Percentiles rank a stretch among this genome's conserved stretches.
These are phyloP conservation scores for Chloroceryle inda DNA, from an alignment of 2,797 vertebrate species.

Conservation along the genomic window DNA sequence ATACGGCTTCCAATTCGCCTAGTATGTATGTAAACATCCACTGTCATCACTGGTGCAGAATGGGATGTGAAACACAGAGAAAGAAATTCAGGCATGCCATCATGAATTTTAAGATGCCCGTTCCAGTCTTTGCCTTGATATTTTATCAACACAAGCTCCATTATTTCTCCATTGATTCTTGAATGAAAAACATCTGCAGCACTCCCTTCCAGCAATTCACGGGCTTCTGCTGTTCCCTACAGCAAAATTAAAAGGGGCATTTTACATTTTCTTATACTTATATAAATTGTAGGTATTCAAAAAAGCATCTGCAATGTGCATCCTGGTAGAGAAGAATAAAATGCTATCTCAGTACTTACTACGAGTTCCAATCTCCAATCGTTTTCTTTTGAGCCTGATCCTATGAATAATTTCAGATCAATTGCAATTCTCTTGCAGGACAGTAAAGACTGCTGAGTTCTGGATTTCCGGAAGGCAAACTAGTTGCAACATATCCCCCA, in stretches of 20 bases:
- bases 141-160: slow-evolving; percentile 89
- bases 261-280: neutral
- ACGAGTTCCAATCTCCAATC: neutral
- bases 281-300: neutral
- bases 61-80: slow-evolving; percentile 84
- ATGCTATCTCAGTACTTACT: neutral
- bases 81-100: slow-evolving; percentile 87
- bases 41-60: slow-evolving; percentile 57
- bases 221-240: slow-evolving; percentile 87
- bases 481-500: rapidly evolving
- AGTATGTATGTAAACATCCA: slow-evolving; percentile 88
- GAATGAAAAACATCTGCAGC: slow-evolving; percentile 89
- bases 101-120: slow-evolving; percentile 85
- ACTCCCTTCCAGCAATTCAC: slow-evolving; percentile 87
- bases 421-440: neutral
- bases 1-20: slow-evolving; percentile 70
- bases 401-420: neutral
- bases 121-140: slow-evolving; percentile 94
- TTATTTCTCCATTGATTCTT: slow-evolving; percentile 86
- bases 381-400: neutral
- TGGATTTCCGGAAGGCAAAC: neutral
- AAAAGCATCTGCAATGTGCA: neutral
- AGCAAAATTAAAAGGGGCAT: neutral
- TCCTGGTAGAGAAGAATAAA: too few relatives aligned
- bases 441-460: neutral